A percentile compares a stretch with the other conserved stretches of the same genome.
These are phyloP conservation scores for Emesis furor DNA, from an alignment of 2,888 invertebrate genomes.

Conservation along the genomic window DNA sequence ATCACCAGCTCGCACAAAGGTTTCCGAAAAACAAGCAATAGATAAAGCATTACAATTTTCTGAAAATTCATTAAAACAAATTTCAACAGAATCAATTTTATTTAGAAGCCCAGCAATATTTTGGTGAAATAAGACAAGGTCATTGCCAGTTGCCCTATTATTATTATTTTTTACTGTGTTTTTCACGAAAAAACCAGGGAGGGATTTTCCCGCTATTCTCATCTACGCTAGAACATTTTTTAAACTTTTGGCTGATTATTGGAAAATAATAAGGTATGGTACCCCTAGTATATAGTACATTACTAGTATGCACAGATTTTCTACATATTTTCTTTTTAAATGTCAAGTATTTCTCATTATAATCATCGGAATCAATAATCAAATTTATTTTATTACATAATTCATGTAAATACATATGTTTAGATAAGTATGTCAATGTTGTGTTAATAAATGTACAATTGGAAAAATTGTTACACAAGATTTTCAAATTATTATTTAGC, in stretches of 20 bases:
- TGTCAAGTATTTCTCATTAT: not conserved
- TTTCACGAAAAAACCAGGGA: no score
- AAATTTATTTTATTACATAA: not conserved
- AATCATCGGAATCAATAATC: not conserved
- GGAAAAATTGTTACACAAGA: not conserved
- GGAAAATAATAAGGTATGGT: constrained; percentile 12
- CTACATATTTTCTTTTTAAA: not conserved
- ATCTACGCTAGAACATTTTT: not conserved
- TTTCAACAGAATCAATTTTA: no score
- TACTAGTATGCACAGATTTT: no score
- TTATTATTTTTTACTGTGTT: no score
- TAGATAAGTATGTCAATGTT: not conserved
- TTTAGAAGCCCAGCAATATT: not conserved
- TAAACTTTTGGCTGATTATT: not conserved
- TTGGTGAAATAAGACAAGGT: not conserved
- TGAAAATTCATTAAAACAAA: no score
- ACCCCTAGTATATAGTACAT: not conserved
- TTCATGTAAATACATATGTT: not conserved
- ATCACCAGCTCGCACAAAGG: not conserved
- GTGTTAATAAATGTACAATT: constrained; percentile 8
- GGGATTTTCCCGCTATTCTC: no score
- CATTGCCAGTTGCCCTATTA: no score
- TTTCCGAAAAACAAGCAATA: not conserved
- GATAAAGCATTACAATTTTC: not conserved
- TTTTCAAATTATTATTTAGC: not conserved